Conservation (phyloP, 92 coral and sea anemone species). For the Nematostella vectensis region DNA sequence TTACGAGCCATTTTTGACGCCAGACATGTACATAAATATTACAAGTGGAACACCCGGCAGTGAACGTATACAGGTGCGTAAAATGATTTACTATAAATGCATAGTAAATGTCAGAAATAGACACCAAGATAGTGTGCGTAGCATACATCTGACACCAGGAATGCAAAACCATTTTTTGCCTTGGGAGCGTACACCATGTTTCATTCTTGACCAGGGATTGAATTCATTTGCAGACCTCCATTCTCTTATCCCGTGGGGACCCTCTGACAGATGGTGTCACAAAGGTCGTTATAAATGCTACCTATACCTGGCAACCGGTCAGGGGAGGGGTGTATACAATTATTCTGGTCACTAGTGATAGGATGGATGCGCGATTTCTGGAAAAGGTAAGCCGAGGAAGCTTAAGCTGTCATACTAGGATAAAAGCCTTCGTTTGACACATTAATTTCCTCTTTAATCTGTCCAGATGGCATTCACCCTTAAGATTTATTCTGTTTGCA, state of each 20-base stretch:
- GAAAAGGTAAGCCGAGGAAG: conserved; percentile 13
- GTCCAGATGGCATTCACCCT: not conserved
- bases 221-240: conserved; percentile 21
- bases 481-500: too few species aligned
- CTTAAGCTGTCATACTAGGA: too few species aligned
- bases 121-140: too few species aligned
- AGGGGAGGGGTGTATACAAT: conserved; percentile 19
- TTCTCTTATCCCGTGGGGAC: conserved; percentile 32
- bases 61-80: not conserved
- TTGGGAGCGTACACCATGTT: too few species aligned
- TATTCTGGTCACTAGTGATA: conserved; percentile 25
- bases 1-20: conserved; percentile 24
- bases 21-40: conserved; percentile 11
- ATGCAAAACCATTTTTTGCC: too few species aligned
- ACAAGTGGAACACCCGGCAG: conserved; percentile 24
- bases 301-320: conserved; percentile 38
- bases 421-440: not conserved
- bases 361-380: conserved; percentile 4
- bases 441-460: not conserved
- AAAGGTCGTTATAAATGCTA: conserved; percentile 19
- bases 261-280: conserved; percentile 25
- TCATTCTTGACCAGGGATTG: too few species aligned
- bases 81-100: too few species aligned
- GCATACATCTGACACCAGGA: too few species aligned
- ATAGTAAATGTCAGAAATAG: too few species aligned